These are phyloP conservation scores for Misgurnus anguillicaudatus DNA, from an alignment of 2,113 vertebrate species.

Conservation along the genomic window DNA sequence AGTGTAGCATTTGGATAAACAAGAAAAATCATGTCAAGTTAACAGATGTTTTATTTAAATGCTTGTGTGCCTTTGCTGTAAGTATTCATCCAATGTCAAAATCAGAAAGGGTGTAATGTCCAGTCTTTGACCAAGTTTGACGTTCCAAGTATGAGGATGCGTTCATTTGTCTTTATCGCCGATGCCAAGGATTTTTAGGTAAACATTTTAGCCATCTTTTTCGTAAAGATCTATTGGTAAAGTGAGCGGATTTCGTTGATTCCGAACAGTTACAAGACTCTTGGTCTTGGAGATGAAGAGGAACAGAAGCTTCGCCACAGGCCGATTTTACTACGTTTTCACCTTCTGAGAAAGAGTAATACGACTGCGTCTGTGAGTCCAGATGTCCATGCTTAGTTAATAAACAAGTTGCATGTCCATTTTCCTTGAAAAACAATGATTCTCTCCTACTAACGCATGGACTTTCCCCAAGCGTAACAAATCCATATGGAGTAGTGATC, in stretches of 20 bases:
- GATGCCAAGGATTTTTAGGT: constrained; percentile 60
- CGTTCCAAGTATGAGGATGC: not conserved
- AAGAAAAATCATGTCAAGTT: not conserved
- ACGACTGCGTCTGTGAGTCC: constrained; percentile 24
- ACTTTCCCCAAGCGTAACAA: constrained; percentile 67
- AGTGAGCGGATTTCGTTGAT: not conserved
- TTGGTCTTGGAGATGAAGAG: not conserved
- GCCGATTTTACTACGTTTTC: not conserved
- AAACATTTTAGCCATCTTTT: constrained; percentile 67
- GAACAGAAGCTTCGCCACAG: not conserved
- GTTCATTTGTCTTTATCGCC: not conserved
- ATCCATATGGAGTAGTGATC: constrained; percentile 66
- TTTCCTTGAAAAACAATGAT: constrained; percentile 69
- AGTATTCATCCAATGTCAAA: not conserved
- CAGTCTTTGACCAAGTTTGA: not conserved
- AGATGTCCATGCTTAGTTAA: not conserved
- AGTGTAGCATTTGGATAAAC: not conserved
- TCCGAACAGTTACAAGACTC: not conserved
- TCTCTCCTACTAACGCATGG: constrained; percentile 69
- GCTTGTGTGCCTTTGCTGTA: too few relatives aligned
- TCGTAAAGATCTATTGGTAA: constrained; percentile 42
- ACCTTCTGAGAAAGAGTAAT: not conserved
- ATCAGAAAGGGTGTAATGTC: not conserved
- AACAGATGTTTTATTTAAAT: not conserved
- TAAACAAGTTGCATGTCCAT: not conserved